Evolutionary conservation across 2,113 vertebrate species (phyloP).

Genomic region (Oenanthe oenanthe): DNA sequence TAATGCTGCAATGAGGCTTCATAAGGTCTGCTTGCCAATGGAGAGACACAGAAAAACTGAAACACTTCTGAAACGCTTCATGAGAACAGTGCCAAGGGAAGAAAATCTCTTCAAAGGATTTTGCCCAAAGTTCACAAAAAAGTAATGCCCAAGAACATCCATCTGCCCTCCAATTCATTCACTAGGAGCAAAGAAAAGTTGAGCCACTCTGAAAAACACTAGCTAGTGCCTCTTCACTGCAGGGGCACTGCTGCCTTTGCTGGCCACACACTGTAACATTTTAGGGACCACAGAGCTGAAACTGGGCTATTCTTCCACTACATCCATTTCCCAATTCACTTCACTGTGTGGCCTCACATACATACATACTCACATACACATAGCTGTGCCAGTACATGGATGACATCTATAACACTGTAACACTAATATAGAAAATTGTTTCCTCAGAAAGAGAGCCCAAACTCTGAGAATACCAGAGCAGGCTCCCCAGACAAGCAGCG

Average conservation of each 20-base stretch:
- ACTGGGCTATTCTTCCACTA: background rate
- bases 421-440: background rate
- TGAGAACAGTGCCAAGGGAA: background rate
- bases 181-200: background rate
- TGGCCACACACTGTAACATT: background rate
- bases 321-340: background rate
- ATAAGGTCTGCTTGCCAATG: background rate
- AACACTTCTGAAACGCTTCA: background rate
- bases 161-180: background rate
- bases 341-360: background rate
- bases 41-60: background rate
- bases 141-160: background rate
- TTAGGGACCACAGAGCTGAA: background rate
- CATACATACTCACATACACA: no score
- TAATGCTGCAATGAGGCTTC: fast-evolving
- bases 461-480: background rate
- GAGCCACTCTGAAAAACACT: background rate
- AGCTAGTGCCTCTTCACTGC: fast-evolving
- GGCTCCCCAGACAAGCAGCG: background rate
- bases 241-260: background rate
- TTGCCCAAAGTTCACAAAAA: background rate
- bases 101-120: background rate
- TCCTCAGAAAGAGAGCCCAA: background rate
- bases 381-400: background rate
- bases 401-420: background rate